Evolutionary conservation across 2,888 invertebrate species (phyloP), one percentile per base, ranked within the genome.

Genomic region (Ametastegia equiseti): DNA sequence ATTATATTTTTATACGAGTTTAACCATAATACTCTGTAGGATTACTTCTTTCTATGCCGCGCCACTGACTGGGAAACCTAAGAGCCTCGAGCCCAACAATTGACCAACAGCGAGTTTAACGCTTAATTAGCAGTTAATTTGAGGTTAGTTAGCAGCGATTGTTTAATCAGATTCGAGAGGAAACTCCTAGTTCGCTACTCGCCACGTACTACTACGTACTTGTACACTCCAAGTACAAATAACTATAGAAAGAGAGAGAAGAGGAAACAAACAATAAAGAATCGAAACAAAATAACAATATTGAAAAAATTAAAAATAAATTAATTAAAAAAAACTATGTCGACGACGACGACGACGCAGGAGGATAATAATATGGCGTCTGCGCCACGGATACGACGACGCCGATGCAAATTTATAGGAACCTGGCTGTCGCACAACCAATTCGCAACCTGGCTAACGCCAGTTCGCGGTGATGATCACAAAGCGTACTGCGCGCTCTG

Each of bases 401-500:
- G 89, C 80, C 88, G 88, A 84, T 89, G 90, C 86, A 88, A 89
- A 86, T 89, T 89, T 85, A 88, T 88, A 85, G 84, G 85, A 80
- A 86, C 85, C 80, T 88, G 89, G 88, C 83, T 86, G 80, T 83
- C 82, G 83, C 86, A 86, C 82, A 86, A 86, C 80, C 86, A 88
- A 83, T 89, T 89, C 86, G 86, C 87, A 69, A 82, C 86, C 79
- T 89, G 88, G 89, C 83, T 89, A 71, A 84, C 86, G 83, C 86
- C 88, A 81, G 88, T 88, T 81, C 87, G 87, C 83, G 88, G 87
- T 42, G 87, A 88, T 84, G 83, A 85, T 81, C 89, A 88, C 85
- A 88, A 88, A 82, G 90, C 87, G 36, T 88, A 87, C 83, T 89
- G 88, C 84, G 86, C 87, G 83, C 87, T 89, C 84, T 89, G 90